These are phyloP conservation scores for Lipophrys pholis DNA, from an alignment of 2,113 vertebrate genomes.

Conservation along the genomic window DNA sequence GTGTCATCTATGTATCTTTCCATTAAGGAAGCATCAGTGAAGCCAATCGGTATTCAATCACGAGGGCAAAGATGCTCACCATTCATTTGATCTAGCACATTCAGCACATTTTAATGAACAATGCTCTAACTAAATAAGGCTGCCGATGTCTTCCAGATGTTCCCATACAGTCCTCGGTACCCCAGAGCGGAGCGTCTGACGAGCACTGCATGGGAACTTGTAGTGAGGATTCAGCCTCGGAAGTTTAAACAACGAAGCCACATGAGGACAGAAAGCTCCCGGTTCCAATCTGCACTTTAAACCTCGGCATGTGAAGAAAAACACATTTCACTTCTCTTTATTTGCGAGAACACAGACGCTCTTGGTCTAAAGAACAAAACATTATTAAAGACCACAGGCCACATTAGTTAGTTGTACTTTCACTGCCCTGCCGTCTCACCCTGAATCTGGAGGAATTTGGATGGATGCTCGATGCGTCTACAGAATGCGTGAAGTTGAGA, in stretches of 20 bases:
- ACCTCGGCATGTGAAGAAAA: too few species aligned
- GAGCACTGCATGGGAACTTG: slow-evolving; percentile 20
- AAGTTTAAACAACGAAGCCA: slow-evolving; percentile 11
- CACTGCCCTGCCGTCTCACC: slow-evolving; percentile 13
- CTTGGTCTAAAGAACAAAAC: slow-evolving; percentile 1
- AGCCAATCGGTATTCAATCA: slow-evolving; percentile 21
- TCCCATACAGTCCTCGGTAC: slow-evolving; percentile 24
- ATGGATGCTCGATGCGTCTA: slow-evolving; percentile 1
- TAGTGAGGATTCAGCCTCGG: background rate
- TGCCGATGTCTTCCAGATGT: slow-evolving; percentile 28
- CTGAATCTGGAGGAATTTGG: slow-evolving; percentile 17
- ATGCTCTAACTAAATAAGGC: slow-evolving; percentile 60
- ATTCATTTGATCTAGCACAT: slow-evolving; percentile 55
- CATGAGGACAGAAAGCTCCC: background rate
- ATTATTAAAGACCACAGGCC: background rate
- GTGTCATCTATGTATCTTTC: background rate
- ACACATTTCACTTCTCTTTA: too few species aligned
- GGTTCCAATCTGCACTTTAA: background rate
- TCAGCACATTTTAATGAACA: slow-evolving; percentile 48
- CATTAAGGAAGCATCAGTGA: background rate
- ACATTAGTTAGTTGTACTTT: background rate
- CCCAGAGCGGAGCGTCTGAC: slow-evolving; percentile 5
- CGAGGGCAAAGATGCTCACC: slow-evolving; percentile 6
- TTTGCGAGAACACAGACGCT: too few species aligned
- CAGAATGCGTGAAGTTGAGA: slow-evolving; percentile 9